Evolutionary conservation across 2,113 vertebrate species (phyloP).

Genomic region (Lepus europaeus): DNA sequence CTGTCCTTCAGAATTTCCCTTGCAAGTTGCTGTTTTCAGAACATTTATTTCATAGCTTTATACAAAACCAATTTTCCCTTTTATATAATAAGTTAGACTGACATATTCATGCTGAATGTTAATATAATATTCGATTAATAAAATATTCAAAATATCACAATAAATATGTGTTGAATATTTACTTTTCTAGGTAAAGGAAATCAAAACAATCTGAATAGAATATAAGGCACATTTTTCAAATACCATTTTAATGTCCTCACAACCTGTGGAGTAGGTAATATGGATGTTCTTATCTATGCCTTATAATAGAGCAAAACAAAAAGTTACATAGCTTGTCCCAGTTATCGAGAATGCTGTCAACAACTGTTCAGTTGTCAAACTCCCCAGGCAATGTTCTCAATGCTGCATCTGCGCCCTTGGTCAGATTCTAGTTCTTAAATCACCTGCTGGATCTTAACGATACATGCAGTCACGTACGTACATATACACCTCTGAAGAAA

Average conservation of each 20-base stretch:
- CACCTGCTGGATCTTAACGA: neutral
- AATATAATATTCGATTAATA: neutral
- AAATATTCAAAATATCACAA: slow-evolving; percentile 7
- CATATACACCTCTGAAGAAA: neutral
- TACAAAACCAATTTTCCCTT: fast-evolving
- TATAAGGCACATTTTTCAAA: slow-evolving; percentile 37
- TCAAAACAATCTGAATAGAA: neutral
- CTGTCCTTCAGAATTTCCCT: slow-evolving; percentile 18
- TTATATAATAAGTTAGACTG: neutral
- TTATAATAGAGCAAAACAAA: neutral
- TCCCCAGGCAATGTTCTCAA: neutral
- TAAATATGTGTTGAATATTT: slow-evolving; percentile 11
- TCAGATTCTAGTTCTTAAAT: neutral
- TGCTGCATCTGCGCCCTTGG: neutral
- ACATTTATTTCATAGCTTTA: neutral
- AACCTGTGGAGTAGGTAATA: neutral
- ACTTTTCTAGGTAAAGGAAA: neutral
- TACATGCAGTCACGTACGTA: neutral
- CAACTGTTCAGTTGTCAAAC: neutral
- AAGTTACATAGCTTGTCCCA: neutral
- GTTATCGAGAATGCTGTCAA: neutral
- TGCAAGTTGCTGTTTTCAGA: slow-evolving; percentile 23
- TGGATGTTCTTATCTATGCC: neutral
- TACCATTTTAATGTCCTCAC: neutral
- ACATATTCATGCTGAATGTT: neutral